phyloP scores from a whole-genome alignment of 2,113 vertebrate genomes.

The Strigops habroptila region DNA sequence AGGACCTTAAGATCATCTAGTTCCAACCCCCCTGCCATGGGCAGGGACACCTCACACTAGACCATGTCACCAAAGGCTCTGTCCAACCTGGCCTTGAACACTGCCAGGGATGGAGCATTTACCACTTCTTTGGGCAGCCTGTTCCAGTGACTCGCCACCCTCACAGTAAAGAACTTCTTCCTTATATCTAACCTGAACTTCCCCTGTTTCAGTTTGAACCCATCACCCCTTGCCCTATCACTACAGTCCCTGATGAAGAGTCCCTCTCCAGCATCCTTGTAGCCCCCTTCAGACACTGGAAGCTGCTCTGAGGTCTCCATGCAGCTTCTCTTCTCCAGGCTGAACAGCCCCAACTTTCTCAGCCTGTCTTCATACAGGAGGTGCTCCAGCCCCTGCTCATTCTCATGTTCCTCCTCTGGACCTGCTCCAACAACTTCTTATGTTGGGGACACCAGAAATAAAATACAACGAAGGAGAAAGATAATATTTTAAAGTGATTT shows the following conservation, averaged over 20 bases:
- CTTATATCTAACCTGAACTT: background rate
- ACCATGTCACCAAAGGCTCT: background rate
- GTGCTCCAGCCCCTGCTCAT: background rate
- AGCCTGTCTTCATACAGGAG: background rate
- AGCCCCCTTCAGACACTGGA: background rate
- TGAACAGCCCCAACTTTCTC: background rate
- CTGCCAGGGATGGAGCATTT: background rate
- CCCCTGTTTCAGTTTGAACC: background rate
- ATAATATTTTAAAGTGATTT: background rate
- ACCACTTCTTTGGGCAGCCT: background rate
- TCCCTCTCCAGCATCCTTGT: background rate
- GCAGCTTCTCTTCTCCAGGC: background rate
- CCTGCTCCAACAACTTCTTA: background rate
- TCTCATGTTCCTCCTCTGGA: background rate
- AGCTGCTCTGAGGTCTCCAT: background rate
- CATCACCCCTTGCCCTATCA: background rate
- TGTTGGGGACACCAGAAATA: background rate
- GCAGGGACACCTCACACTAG: background rate
- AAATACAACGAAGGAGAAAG: background rate
- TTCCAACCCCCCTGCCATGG: background rate
- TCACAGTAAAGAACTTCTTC: background rate
- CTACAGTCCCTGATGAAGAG: background rate
- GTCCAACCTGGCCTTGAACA: background rate
- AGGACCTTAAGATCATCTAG: background rate
- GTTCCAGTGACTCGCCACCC: background rate